These are phyloP conservation scores for Magallana ariakensis DNA, from an alignment of 1,140 invertebrate genomes.

Conservation along the genomic window DNA sequence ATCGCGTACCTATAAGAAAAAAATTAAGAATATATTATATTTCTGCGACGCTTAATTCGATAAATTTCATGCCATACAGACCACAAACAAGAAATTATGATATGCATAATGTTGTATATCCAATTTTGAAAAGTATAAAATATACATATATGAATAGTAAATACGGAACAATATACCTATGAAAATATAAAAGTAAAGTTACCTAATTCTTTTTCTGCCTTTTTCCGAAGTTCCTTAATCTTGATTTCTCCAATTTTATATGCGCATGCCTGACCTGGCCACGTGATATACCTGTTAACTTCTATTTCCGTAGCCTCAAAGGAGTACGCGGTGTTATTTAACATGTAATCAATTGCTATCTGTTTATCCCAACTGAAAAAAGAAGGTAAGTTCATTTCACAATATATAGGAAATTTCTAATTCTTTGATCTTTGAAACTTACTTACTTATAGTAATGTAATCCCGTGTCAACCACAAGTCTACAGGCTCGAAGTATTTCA, in stretches of 20 bases:
- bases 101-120: no score
- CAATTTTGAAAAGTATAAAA: no score
- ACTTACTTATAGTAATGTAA: conserved; percentile 78
- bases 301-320: conserved; percentile 70
- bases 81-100: neutral
- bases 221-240: conserved; percentile 77
- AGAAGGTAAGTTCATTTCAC: neutral
- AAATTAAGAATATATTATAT: no score
- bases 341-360: conserved; percentile 78
- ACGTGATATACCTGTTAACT: conserved; percentile 79
- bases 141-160: no score
- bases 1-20: conserved; percentile 55
- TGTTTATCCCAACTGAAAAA: conserved; percentile 63
- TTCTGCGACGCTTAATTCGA: no score
- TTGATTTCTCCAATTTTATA: conserved; percentile 81
- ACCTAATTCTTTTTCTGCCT: conserved; percentile 77
- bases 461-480: conserved; percentile 81
- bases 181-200: neutral
- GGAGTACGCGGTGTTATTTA: conserved; percentile 72
- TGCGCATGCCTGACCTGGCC: conserved; percentile 80
- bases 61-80: no score
- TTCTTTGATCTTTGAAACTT: neutral
- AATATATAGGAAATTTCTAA: neutral
- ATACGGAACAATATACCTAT: neutral
- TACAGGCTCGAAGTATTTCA: conserved; percentile 78